Evolutionary conservation across 2,888 invertebrate species (phyloP).

Genomic region (Marasmarcha lunaedactyla): DNA sequence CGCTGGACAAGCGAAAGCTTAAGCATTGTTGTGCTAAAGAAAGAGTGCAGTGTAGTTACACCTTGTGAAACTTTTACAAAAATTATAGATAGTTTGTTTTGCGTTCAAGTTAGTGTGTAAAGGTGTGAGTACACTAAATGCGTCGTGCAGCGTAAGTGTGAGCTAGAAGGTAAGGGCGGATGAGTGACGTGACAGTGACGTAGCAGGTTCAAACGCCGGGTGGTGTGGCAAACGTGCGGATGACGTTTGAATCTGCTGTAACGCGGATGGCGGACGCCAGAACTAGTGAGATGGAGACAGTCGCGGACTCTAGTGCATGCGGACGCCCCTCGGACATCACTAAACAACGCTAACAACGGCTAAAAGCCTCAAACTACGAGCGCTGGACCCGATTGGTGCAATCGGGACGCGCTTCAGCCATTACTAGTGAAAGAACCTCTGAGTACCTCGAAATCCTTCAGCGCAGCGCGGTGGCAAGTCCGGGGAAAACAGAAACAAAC

Average conservation of each 20-base stretch:
- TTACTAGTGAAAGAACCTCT: conserved; percentile 67
- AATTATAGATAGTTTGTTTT: too few species aligned
- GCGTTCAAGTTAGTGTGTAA: too few species aligned
- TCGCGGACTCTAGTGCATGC: conserved; percentile 57
- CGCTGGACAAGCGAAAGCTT: too few species aligned
- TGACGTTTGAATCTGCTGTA: not conserved
- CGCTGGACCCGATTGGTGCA: conserved; percentile 40
- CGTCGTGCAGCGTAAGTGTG: not conserved
- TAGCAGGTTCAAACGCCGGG: too few species aligned
- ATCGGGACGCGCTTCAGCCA: conserved; percentile 57
- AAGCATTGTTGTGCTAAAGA: too few species aligned
- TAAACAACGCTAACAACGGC: conserved; percentile 55
- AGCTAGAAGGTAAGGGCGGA: too few species aligned
- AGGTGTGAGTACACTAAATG: too few species aligned
- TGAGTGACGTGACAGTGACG: too few species aligned
- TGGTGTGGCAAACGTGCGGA: not conserved
- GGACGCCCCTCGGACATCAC: conserved; percentile 64
- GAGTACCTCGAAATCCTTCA: conserved; percentile 89
- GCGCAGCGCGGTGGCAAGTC: conserved; percentile 76
- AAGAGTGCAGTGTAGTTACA: too few species aligned
- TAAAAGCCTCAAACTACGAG: too few species aligned
- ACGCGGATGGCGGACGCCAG: not conserved
- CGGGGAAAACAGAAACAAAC: conserved; percentile 78
- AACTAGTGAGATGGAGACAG: conserved; percentile 1
- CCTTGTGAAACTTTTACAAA: too few species aligned